These are phyloP conservation scores for Nymphalis polychloros DNA, from an alignment of 2,888 invertebrate species.

Conservation along the genomic window DNA sequence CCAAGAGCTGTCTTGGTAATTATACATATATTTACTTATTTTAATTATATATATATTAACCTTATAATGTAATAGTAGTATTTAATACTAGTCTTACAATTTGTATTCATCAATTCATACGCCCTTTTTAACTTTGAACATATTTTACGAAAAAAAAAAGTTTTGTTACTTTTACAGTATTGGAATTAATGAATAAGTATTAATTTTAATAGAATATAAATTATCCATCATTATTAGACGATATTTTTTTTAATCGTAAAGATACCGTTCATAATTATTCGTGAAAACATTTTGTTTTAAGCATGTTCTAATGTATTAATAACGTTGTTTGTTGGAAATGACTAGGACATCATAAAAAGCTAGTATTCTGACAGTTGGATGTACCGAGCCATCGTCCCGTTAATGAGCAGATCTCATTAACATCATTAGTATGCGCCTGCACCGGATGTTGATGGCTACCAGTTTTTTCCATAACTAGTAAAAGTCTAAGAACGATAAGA, in stretches of 20 bases:
- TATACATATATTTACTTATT: too few species aligned
- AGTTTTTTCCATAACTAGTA: conserved; percentile 34
- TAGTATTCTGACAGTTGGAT: conserved; percentile 19
- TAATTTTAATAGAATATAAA: too few species aligned
- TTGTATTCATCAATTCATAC: too few species aligned
- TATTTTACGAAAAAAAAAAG: too few species aligned
- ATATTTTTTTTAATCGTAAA: background rate
- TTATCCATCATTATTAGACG: too few species aligned
- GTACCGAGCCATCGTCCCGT: conserved; percentile 21
- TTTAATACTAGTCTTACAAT: too few species aligned
- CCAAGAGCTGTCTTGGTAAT: too few species aligned
- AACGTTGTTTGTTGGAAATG: conserved; percentile 27
- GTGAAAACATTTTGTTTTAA: background rate
- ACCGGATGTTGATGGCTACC: conserved; percentile 34
- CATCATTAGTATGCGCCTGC: conserved; percentile 35
- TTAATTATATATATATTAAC: too few species aligned
- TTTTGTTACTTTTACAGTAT: too few species aligned
- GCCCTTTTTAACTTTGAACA: too few species aligned
- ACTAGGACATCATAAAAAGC: conserved; percentile 33
- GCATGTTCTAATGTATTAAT: conserved; percentile 2
- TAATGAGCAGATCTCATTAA: conserved; percentile 39
- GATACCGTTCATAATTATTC: background rate
- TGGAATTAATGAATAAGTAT: too few species aligned
- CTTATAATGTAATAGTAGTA: too few species aligned
- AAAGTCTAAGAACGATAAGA: conserved; percentile 9